These are phyloP conservation scores for Cottus gobio DNA, from an alignment of 2,113 vertebrate genomes.

Conservation along the genomic window DNA sequence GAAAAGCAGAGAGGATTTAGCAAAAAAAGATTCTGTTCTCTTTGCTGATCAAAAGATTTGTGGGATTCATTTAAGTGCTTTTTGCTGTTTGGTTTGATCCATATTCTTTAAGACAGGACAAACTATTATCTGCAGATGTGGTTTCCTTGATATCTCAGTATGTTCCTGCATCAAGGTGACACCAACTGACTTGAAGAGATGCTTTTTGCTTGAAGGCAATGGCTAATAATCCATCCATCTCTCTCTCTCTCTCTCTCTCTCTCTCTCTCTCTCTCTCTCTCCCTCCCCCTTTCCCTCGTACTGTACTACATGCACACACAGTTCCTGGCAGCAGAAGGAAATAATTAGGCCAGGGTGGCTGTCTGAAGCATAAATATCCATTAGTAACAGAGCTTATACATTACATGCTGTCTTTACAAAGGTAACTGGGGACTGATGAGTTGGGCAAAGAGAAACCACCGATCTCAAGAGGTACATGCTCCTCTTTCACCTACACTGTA, in stretches of 20 bases:
- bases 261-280: background rate
- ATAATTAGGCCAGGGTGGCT: slow-evolving; percentile 50
- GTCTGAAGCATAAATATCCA: slow-evolving; percentile 50
- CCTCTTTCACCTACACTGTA: background rate
- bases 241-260: slow-evolving; percentile 1
- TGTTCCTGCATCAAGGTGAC: slow-evolving; percentile 60
- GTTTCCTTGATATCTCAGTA: slow-evolving; percentile 40
- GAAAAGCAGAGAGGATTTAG: slow-evolving; percentile 13
- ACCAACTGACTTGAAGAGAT: slow-evolving; percentile 40
- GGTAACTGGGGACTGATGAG: slow-evolving; percentile 31
- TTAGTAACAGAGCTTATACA: slow-evolving; percentile 53
- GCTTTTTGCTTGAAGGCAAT: slow-evolving; percentile 47
- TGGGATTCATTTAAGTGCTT: slow-evolving; percentile 62
- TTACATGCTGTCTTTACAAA: slow-evolving; percentile 36
- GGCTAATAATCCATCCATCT: slow-evolving; percentile 47
- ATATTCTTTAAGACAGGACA: slow-evolving; percentile 52
- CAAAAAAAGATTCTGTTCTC: background rate
- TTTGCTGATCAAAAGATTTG: slow-evolving; percentile 54
- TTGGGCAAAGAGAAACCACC: slow-evolving; percentile 5
- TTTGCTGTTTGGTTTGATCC: slow-evolving; percentile 62
- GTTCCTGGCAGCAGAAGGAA: slow-evolving; percentile 34
- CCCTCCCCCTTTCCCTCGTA: background rate
- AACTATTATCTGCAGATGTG: slow-evolving; percentile 59
- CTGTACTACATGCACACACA: slow-evolving; percentile 1
- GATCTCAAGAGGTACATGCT: background rate